Evolutionary conservation across 2,113 vertebrate species (phyloP).

Genomic region (Fregata magnificens): DNA sequence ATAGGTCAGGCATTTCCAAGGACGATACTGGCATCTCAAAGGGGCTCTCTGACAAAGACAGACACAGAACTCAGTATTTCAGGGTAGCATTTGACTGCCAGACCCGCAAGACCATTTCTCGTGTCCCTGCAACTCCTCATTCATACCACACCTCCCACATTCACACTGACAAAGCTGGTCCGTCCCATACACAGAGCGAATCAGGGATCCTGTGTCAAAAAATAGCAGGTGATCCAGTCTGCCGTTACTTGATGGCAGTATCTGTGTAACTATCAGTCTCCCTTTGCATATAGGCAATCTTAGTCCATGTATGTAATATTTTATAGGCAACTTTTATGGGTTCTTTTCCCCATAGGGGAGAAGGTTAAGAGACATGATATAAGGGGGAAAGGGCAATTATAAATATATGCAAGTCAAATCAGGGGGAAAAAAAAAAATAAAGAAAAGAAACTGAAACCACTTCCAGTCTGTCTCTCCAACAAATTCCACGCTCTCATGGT

Average conservation of each 20-base stretch:
- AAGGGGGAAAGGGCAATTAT: background rate
- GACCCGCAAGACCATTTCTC: background rate
- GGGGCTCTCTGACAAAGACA: background rate
- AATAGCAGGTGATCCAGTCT: background rate
- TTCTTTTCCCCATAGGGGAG: background rate
- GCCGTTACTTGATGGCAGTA: background rate
- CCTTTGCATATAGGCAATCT: background rate
- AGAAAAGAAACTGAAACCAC: background rate
- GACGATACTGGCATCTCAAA: background rate
- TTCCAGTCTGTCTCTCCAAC: slow-evolving; percentile 26
- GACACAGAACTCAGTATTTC: background rate
- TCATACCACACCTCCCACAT: background rate
- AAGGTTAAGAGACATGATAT: background rate
- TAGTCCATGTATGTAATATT: background rate
- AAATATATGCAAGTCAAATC: slow-evolving; percentile 5
- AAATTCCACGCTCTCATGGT: background rate
- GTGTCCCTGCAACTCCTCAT: background rate
- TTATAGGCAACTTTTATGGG: background rate
- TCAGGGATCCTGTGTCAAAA: background rate
- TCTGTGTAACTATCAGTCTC: background rate
- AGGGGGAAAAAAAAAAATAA: too few species aligned
- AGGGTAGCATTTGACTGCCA: background rate
- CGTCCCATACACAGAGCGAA: background rate
- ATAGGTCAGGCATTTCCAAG: background rate
- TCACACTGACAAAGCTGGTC: background rate